Evolutionary conservation across 2,888 invertebrate species (phyloP).

Genomic region (Tenodera sinensis): DNA sequence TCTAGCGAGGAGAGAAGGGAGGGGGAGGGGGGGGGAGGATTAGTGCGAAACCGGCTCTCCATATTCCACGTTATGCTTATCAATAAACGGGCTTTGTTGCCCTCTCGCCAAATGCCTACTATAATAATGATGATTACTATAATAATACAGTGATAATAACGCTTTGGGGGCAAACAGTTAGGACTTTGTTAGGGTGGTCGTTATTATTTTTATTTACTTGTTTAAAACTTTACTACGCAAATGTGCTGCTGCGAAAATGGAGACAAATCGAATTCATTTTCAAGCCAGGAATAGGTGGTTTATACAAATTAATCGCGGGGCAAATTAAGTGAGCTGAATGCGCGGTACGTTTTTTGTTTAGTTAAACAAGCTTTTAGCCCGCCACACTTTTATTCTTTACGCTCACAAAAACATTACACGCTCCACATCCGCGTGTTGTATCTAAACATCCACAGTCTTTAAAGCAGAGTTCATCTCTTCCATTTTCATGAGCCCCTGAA

Average conservation of each 20-base stretch:
- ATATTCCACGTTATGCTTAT: constrained; percentile 5
- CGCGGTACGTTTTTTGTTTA: background rate
- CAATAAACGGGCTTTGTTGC: constrained; percentile 6
- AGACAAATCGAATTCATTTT: background rate
- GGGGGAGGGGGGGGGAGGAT: background rate
- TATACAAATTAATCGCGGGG: background rate
- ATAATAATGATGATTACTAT: background rate
- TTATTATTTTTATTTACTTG: background rate
- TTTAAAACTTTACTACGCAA: background rate
- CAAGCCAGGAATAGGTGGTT: background rate
- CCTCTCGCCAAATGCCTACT: background rate
- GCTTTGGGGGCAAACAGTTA: background rate
- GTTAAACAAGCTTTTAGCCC: background rate
- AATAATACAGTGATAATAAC: background rate
- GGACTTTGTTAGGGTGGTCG: background rate
- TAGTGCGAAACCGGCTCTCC: background rate
- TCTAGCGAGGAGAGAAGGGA: background rate
- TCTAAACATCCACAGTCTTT: background rate
- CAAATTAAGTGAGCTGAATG: too few species aligned
- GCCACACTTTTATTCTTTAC: background rate
- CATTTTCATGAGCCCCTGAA: background rate
- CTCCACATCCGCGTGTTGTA: background rate
- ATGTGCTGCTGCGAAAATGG: background rate
- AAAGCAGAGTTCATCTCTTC: background rate
- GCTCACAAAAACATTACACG: background rate